Conservation (phyloP, 2,888 invertebrate genomes). For the Clitarchus hookeri region DNA sequence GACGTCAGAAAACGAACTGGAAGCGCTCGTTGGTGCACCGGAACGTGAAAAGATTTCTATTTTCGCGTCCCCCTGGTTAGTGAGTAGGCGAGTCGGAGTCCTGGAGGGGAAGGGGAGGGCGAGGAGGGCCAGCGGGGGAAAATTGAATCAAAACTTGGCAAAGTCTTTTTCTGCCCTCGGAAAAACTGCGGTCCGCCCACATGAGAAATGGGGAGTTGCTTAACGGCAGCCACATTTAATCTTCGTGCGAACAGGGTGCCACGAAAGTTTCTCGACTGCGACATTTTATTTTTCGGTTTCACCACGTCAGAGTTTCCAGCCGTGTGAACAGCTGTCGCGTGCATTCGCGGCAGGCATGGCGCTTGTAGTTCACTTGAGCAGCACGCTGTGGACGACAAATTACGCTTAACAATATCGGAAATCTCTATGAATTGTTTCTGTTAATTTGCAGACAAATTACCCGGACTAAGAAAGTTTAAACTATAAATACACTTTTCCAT, state of each 20-base stretch:
- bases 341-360: no score
- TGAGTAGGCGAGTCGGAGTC: no score
- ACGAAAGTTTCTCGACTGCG: background rate
- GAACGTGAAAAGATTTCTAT: conserved; percentile 4
- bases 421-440: no score
- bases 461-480: no score
- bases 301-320: no score
- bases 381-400: no score
- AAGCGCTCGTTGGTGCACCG: background rate
- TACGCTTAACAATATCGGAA: no score
- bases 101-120: background rate
- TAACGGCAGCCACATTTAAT: conserved; percentile 2
- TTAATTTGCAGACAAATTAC: no score
- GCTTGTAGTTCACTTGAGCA: no score
- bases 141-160: conserved; percentile 14
- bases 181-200: background rate
- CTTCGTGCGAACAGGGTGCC: background rate
- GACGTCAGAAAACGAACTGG: background rate
- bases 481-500: no score
- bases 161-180: background rate
- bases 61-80: background rate
- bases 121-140: background rate
- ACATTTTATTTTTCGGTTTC: background rate
- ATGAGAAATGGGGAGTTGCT: conserved; percentile 7
- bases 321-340: no score